Conservation (phyloP, 2,888 invertebrate genomes). For the Caenorhabditis japonica region DNA sequence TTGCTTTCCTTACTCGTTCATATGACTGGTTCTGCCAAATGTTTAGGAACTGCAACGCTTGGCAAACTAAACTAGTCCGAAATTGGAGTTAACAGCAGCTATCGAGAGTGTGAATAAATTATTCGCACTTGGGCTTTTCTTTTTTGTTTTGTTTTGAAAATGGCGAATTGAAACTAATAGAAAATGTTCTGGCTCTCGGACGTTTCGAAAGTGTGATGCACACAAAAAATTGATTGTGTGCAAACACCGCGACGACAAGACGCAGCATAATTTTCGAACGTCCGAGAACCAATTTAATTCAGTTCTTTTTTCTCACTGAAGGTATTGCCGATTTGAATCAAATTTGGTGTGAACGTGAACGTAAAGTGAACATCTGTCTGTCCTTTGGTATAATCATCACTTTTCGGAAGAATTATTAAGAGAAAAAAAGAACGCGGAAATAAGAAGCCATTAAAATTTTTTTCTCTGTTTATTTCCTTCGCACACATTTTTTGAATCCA, state of each 20-base stretch:
- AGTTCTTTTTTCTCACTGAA: too few relatives aligned
- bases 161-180: background rate
- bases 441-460: background rate
- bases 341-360: too few relatives aligned
- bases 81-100: background rate
- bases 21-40: conserved; percentile 19
- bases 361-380: conserved; percentile 46
- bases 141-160: conserved; percentile 8
- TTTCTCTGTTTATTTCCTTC: background rate
- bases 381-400: conserved; percentile 28
- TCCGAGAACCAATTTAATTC: too few relatives aligned
- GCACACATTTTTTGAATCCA: conserved; percentile 3
- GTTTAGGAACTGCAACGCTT: conserved; percentile 10
- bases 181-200: too few relatives aligned
- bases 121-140: conserved; percentile 33
- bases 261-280: too few relatives aligned
- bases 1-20: background rate
- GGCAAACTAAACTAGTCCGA: conserved; percentile 3
- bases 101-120: conserved; percentile 33
- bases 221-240: too few relatives aligned
- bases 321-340: too few relatives aligned
- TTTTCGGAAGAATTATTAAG: conserved; percentile 1
- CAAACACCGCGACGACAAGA: too few relatives aligned
- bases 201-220: too few relatives aligned
- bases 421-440: background rate